phyloP scores from a whole-genome alignment of 2,113 vertebrate genomes.

The Machaerirhynchus nigripectus region DNA sequence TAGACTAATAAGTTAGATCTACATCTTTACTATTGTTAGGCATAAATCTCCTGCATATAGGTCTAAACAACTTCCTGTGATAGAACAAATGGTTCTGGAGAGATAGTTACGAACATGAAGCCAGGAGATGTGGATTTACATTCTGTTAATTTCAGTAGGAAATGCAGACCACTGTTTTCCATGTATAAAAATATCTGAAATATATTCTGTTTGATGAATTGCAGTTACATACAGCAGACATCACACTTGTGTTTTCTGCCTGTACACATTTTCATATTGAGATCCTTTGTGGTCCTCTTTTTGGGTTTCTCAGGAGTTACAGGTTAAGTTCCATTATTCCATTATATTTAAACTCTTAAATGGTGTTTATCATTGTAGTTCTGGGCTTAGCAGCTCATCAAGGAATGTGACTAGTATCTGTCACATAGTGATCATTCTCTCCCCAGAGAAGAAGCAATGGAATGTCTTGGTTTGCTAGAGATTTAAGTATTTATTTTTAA shows the following conservation, averaged over 20 bases:
- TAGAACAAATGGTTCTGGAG: not conserved
- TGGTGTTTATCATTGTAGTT: not conserved
- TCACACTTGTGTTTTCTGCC: not conserved
- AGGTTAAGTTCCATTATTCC: not conserved
- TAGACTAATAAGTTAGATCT: conserved; percentile 1
- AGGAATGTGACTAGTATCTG: not conserved
- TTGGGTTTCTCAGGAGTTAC: not conserved
- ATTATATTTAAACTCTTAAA: not conserved
- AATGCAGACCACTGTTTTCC: not conserved
- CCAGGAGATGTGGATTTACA: not conserved
- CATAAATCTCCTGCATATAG: not conserved
- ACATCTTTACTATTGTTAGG: not conserved
- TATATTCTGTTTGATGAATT: not conserved
- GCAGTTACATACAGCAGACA: not conserved
- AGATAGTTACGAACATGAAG: not conserved
- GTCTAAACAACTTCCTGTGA: not conserved
- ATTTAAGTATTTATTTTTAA: not conserved
- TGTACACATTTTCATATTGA: not conserved
- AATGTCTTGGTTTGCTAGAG: not conserved
- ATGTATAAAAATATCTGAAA: not conserved
- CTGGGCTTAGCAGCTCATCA: not conserved
- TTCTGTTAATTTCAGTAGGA: not conserved
- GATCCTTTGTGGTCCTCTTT: not conserved
- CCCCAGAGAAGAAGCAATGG: not conserved
- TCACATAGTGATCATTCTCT: not conserved